phyloP scores from a whole-genome alignment of 2,888 invertebrate genomes.

The Podabrus alpinus region DNA sequence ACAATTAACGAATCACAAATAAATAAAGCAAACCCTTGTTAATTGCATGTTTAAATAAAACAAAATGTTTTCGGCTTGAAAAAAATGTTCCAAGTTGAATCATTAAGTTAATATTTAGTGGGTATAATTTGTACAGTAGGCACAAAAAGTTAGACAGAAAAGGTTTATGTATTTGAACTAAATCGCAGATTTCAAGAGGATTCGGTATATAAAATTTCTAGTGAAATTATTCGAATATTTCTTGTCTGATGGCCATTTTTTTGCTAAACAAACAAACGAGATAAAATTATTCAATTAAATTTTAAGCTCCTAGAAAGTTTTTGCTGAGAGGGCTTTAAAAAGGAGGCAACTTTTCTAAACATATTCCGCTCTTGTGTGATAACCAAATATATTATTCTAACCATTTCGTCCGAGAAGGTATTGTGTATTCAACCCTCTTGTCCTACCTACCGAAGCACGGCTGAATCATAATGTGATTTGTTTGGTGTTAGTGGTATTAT shows the following conservation, averaged over 20 bases:
- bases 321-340: background rate
- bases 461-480: too few species aligned
- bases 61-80: background rate
- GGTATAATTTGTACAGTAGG: background rate
- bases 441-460: too few species aligned
- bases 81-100: background rate
- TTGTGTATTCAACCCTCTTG: too few species aligned
- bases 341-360: too few species aligned
- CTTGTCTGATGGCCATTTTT: background rate
- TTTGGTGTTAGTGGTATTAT: too few species aligned
- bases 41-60: constrained; percentile 5
- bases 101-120: background rate
- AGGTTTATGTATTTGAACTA: background rate
- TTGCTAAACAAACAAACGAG: background rate
- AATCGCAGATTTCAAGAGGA: background rate
- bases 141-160: background rate
- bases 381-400: too few species aligned
- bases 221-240: background rate
- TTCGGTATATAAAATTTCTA: background rate
- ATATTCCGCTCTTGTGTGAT: too few species aligned
- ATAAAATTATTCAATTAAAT: background rate
- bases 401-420: too few species aligned
- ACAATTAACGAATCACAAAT: constrained; percentile 17
- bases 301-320: background rate
- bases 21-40: constrained; percentile 13